Evolutionary conservation across 2,113 vertebrate species (phyloP).

Genomic region (Archilochus colubris): DNA sequence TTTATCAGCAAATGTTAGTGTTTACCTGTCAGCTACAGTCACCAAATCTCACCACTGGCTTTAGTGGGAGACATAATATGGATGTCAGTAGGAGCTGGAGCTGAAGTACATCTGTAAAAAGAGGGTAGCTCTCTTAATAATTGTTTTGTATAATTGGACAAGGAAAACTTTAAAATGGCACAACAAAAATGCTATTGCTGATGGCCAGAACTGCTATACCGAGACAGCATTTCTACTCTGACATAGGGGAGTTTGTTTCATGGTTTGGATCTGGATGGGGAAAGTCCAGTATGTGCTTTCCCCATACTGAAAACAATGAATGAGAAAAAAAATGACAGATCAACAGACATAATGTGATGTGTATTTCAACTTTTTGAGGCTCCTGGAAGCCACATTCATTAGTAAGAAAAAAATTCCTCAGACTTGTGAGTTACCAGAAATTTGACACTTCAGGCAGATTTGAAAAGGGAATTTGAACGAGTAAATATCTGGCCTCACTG

Average conservation of each 20-base stretch:
- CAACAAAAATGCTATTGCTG: not conserved
- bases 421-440: not conserved
- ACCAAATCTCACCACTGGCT: not conserved
- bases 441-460: not conserved
- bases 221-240: not conserved
- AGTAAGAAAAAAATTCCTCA: not conserved
- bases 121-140: not conserved
- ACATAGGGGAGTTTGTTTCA: not conserved
- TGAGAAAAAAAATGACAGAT: not conserved
- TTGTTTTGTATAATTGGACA: not conserved
- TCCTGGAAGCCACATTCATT: not conserved
- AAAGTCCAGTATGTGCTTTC: not conserved
- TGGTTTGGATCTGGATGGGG: not conserved
- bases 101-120: not conserved
- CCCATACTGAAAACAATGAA: not conserved
- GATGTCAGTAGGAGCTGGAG: not conserved
- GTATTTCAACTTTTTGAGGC: not conserved
- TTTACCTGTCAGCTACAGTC: not conserved
- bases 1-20: not conserved
- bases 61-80: not conserved
- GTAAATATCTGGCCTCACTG: not conserved
- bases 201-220: not conserved
- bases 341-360: not conserved
- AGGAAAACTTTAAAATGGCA: not conserved
- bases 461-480: constrained; percentile 4